Conservation (phyloP, 2,888 invertebrate genomes). For the Leptopterna dolabrata region DNA sequence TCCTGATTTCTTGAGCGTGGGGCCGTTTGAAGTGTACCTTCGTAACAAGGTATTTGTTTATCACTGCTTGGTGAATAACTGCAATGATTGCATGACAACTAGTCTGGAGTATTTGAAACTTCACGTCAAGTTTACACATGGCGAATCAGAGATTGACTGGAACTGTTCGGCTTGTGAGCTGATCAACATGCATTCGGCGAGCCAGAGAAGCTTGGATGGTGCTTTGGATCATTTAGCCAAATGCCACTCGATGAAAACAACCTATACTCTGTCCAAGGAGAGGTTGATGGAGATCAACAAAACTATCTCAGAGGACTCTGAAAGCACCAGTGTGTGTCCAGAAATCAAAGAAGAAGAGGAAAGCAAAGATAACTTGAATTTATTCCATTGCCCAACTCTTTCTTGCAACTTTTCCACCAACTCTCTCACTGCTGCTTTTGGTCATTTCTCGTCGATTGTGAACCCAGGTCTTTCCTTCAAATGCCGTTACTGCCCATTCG, state of each 20-base stretch:
- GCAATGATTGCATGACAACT: constrained; percentile 34
- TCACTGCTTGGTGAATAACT: constrained; percentile 41
- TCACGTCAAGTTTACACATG: constrained; percentile 37
- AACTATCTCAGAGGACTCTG: not conserved
- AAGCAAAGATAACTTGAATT: not conserved
- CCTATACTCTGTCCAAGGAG: constrained; percentile 30
- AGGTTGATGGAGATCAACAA: constrained; percentile 38
- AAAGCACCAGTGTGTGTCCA: not conserved
- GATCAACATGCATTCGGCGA: constrained; percentile 30
- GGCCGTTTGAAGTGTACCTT: constrained; percentile 38
- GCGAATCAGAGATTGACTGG: constrained; percentile 39
- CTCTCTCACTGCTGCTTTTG: not conserved
- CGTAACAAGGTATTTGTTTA: constrained; percentile 43
- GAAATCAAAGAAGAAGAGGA: not conserved
- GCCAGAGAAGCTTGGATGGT: constrained; percentile 45
- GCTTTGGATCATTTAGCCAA: constrained; percentile 45
- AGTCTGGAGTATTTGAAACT: constrained; percentile 38
- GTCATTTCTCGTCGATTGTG: not conserved
- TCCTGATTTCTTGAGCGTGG: constrained; percentile 22
- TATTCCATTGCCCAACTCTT: constrained; percentile 22
- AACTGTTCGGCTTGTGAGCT: constrained; percentile 24
- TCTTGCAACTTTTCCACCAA: constrained; percentile 26
- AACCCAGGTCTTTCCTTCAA: not conserved
- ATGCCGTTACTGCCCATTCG: constrained; percentile 17
- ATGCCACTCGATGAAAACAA: constrained; percentile 14